Conservation (phyloP, 2,888 invertebrate genomes). For the Andricus curvator region DNA sequence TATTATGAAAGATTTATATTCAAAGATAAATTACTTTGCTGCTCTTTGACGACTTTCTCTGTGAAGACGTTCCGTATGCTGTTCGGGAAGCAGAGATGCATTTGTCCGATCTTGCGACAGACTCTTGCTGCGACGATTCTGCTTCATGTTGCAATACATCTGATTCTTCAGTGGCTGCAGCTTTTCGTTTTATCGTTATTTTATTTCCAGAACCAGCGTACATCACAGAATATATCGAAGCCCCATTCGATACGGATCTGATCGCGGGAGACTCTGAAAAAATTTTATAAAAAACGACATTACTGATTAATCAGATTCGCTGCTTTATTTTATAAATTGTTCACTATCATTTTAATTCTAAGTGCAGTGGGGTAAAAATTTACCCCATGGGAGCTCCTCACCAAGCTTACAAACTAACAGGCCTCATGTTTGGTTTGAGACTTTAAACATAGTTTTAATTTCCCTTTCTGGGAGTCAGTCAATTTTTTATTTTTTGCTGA, state of each 20-base stretch:
- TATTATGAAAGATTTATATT: slow-evolving; percentile 32
- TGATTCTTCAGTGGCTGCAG: slow-evolving; percentile 80
- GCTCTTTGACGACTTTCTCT: slow-evolving; percentile 74
- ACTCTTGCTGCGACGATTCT: slow-evolving; percentile 64
- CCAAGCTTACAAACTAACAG: too few relatives aligned
- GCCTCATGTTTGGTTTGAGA: too few relatives aligned
- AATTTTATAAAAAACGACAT: not conserved
- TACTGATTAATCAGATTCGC: not conserved
- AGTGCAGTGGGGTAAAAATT: too few relatives aligned
- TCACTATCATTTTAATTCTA: too few relatives aligned
- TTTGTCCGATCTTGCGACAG: slow-evolving; percentile 71
- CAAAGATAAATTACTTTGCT: slow-evolving; percentile 69
- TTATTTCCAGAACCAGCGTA: slow-evolving; percentile 90
- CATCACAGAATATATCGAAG: slow-evolving; percentile 87
- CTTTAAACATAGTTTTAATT: too few relatives aligned
- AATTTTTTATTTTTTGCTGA: too few relatives aligned
- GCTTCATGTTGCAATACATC: slow-evolving; percentile 51
- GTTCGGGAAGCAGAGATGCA: slow-evolving; percentile 74
- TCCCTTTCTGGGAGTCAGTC: too few relatives aligned
- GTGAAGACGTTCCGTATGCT: slow-evolving; percentile 71
- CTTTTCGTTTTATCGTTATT: slow-evolving; percentile 90
- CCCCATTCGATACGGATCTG: slow-evolving; percentile 80
- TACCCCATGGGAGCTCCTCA: too few relatives aligned
- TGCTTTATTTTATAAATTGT: not conserved
- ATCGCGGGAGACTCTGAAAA: slow-evolving; percentile 69